Conservation (phyloP, 1,140 invertebrate species). For the Dinothrombium tinctorium region DNA sequence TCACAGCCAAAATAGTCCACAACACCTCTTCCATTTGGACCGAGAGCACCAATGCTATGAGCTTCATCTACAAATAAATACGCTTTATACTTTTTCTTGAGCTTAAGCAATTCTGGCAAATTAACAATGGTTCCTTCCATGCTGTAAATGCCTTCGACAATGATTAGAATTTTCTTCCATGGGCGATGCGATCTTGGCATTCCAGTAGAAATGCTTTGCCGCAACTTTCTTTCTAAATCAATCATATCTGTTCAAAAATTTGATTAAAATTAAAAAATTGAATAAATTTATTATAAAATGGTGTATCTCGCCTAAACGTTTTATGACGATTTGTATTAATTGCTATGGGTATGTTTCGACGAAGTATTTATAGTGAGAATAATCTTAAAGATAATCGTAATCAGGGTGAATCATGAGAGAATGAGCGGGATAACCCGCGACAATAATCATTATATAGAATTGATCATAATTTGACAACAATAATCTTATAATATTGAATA, state of each 20-base stretch:
- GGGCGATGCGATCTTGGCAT: slow-evolving; percentile 47
- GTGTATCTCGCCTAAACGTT: neutral
- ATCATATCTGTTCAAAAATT: slow-evolving; percentile 39
- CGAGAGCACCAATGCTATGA: slow-evolving; percentile 85
- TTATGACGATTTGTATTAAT: neutral
- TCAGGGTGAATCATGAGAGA: too few species aligned
- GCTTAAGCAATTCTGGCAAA: slow-evolving; percentile 57
- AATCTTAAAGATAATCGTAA: too few species aligned
- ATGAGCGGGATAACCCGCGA: too few species aligned
- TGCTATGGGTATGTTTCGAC: neutral
- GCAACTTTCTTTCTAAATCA: slow-evolving; percentile 55
- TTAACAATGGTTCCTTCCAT: slow-evolving; percentile 93
- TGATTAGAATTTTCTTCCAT: slow-evolving; percentile 81
- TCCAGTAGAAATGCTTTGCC: slow-evolving; percentile 40
- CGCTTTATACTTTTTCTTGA: slow-evolving; percentile 89
- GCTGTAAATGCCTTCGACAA: slow-evolving; percentile 74
- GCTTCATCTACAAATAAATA: slow-evolving; percentile 89
- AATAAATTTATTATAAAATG: neutral
- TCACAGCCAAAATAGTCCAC: slow-evolving; percentile 58
- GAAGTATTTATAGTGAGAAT: too few species aligned
- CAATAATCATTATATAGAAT: too few species aligned
- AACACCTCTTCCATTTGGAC: slow-evolving; percentile 60
- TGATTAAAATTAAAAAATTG: neutral
- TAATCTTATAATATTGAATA: too few species aligned
- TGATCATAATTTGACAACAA: too few species aligned